These are phyloP conservation scores for Biston stratarius DNA, from an alignment of 2,888 invertebrate genomes.

Conservation along the genomic window DNA sequence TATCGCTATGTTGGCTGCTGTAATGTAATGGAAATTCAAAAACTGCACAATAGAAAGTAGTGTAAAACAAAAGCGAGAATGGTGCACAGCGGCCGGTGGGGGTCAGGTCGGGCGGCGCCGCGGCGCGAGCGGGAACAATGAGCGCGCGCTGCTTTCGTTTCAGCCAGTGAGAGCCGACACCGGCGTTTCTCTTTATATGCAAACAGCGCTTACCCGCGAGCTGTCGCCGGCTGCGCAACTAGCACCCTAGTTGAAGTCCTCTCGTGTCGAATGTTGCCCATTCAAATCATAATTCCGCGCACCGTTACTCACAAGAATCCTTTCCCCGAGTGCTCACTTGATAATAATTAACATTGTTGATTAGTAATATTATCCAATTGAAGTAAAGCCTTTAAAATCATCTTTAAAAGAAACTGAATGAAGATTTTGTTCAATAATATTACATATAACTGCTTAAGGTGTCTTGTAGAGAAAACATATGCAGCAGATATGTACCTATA, in stretches of 20 bases:
- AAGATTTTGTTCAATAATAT: no score
- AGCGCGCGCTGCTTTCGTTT: slow-evolving; percentile 56
- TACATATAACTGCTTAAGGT: no score
- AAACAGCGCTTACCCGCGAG: slow-evolving; percentile 20
- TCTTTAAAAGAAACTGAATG: no score
- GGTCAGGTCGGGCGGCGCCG: background rate
- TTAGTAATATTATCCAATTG: no score
- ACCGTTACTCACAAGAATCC: no score
- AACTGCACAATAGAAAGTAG: slow-evolving; percentile 34
- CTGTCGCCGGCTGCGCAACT: slow-evolving; percentile 1
- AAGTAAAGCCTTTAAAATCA: no score
- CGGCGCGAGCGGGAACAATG: slow-evolving; percentile 46
- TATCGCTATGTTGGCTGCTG: no score
- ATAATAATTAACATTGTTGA: no score
- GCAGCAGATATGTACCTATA: no score
- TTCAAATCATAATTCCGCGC: background rate
- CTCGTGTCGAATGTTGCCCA: background rate
- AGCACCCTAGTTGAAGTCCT: background rate
- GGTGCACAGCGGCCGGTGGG: slow-evolving; percentile 12
- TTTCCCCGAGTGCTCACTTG: no score
- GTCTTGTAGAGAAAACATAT: no score
- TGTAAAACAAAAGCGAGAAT: slow-evolving; percentile 33
- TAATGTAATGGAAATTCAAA: background rate
- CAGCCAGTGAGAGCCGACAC: slow-evolving; percentile 48
- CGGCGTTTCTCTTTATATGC: slow-evolving; percentile 48